Conservation (phyloP, 2,888 invertebrate genomes). For the Leptarthrus brevirostris region DNA sequence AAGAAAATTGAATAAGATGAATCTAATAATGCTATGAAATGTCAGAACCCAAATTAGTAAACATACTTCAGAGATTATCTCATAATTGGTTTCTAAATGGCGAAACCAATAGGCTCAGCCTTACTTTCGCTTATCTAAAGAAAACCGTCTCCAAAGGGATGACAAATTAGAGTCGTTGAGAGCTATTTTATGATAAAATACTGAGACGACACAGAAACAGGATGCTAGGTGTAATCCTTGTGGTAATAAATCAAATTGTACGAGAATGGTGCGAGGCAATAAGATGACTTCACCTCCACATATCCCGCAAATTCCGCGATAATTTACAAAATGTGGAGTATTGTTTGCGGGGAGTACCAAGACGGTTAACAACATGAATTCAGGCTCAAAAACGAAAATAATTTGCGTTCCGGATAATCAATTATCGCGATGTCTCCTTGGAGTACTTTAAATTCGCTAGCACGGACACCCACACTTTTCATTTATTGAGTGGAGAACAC, state of each 20-base stretch:
- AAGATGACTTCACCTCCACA: conserved; percentile 1
- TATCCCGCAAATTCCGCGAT: not conserved
- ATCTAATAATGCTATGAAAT: not conserved
- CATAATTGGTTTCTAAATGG: conserved; percentile 11
- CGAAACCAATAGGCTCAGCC: not conserved
- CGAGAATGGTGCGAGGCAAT: not conserved
- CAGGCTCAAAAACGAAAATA: not conserved
- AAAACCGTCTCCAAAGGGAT: not conserved
- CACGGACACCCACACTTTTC: not conserved
- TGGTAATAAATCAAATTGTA: conserved; percentile 6
- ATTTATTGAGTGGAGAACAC: not conserved
- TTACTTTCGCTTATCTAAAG: not conserved
- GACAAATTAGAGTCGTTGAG: conserved; percentile 16
- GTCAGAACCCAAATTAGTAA: not conserved
- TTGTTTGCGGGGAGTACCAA: not conserved
- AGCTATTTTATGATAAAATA: not conserved
- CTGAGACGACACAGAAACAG: not conserved
- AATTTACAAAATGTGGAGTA: not conserved
- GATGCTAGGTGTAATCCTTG: not conserved
- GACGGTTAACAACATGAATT: not conserved
- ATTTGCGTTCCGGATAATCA: not conserved
- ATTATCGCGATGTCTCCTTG: not conserved
- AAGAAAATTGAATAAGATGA: no score
- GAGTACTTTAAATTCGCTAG: not conserved
- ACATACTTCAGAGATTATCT: conserved; percentile 2